A percentile compares a stretch with the other conserved stretches of the same genome.
phyloP scores from a whole-genome alignment of 2,797 vertebrate species.

The Florisuga fusca region DNA sequence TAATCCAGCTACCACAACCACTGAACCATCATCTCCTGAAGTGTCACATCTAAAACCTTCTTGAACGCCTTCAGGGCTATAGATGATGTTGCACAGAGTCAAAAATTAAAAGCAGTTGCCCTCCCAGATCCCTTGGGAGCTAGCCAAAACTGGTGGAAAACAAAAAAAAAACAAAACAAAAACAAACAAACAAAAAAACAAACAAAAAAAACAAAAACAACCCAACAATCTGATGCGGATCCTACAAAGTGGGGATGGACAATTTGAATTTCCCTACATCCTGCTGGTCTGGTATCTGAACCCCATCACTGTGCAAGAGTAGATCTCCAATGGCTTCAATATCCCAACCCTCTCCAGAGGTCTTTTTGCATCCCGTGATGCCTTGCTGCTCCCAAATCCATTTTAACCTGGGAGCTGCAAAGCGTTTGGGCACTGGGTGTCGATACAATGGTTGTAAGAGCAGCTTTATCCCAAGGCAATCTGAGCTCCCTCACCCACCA shows the following conservation, averaged over 20 bases:
- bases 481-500: neutral
- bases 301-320: neutral
- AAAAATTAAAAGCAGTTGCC: neutral
- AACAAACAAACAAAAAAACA: no score
- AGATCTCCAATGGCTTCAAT: neutral
- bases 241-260: rapidly evolving
- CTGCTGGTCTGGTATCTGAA: rapidly evolving
- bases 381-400: neutral
- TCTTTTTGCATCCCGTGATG: neutral
- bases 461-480: neutral
- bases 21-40: no score
- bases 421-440: neutral
- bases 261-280: rapidly evolving
- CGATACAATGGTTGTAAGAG: neutral
- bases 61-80: no score
- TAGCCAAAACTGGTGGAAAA: rapidly evolving
- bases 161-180: no score
- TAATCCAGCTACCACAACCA: no score
- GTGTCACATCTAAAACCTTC: no score
- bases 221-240: rapidly evolving
- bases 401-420: neutral
- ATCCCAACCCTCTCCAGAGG: neutral
- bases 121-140: rapidly evolving
- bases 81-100: rapidly evolving
- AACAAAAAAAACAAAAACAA: no score